Percentiles rank a stretch among this genome's conserved stretches.
Evolutionary conservation across 2,113 vertebrate genomes (phyloP).

Genomic region (cattle (Bos taurus)): DNA sequence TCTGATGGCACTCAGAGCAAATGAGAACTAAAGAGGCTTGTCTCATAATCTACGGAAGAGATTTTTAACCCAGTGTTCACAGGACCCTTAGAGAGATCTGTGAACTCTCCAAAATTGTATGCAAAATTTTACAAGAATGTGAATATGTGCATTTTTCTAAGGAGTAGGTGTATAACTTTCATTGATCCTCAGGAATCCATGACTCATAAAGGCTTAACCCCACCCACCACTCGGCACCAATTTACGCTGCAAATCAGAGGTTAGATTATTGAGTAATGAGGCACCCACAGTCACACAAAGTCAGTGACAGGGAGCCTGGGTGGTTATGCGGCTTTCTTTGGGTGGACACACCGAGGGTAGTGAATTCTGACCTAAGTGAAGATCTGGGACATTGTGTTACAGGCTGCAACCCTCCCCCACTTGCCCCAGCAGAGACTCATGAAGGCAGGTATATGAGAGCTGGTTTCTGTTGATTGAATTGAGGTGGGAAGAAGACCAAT

Average conservation of each 20-base stretch:
- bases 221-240: not conserved
- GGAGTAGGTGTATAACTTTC: not conserved
- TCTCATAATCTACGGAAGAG: not conserved
- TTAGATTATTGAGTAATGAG: not conserved
- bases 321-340: not conserved
- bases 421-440: not conserved
- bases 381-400: not conserved
- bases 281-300: not conserved
- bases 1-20: not conserved
- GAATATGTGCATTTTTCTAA: not conserved
- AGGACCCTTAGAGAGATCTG: not conserved
- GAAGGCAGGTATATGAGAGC: not conserved
- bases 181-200: not conserved
- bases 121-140: not conserved
- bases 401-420: not conserved
- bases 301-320: not conserved
- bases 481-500: not conserved
- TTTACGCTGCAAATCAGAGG: not conserved
- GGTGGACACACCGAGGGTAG: not conserved
- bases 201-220: not conserved
- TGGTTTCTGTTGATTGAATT: not conserved
- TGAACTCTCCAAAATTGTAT: not conserved
- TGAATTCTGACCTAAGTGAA: not conserved
- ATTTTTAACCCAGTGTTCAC: not conserved
- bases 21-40: not conserved